Percentiles rank a stretch among this genome's conserved stretches.
phyloP scores from a whole-genome alignment of 2,888 invertebrate species.

The Crocallis elinguaria region DNA sequence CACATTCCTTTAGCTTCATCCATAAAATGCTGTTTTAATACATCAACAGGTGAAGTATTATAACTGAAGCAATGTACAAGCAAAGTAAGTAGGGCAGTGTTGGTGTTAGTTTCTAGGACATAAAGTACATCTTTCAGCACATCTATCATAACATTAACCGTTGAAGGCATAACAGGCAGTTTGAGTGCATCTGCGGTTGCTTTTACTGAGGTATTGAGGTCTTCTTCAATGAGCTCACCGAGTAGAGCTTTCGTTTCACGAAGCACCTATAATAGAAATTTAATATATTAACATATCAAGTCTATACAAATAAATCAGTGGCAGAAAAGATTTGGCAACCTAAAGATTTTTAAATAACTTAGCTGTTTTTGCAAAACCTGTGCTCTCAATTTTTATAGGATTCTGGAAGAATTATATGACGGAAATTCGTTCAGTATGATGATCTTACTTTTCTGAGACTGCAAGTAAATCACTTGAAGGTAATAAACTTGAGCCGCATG shows the following conservation, averaged over 20 bases:
- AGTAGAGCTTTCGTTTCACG: conserved; percentile 78
- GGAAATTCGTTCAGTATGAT: too few species aligned
- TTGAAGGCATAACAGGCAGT: conserved; percentile 73
- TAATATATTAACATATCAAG: too few species aligned
- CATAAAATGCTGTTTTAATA: conserved; percentile 62
- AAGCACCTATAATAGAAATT: conserved; percentile 72
- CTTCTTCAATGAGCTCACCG: conserved; percentile 68
- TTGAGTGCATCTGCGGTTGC: conserved; percentile 62
- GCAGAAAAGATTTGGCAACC: too few species aligned
- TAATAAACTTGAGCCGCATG: too few species aligned
- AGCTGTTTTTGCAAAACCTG: too few species aligned
- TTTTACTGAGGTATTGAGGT: conserved; percentile 77
- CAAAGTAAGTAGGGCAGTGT: conserved; percentile 86
- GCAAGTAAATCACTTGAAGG: too few species aligned
- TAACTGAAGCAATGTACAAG: conserved; percentile 73
- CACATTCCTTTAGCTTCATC: conserved; percentile 47
- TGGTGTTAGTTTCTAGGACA: conserved; percentile 87
- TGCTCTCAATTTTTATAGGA: too few species aligned
- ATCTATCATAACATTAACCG: conserved; percentile 83
- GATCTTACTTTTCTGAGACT: too few species aligned
- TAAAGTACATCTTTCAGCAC: conserved; percentile 86
- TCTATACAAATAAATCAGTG: too few species aligned
- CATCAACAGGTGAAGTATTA: conserved; percentile 57
- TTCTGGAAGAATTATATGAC: too few species aligned
- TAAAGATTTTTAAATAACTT: too few species aligned